Percentiles rank a stretch among this genome's conserved stretches.
Evolutionary conservation across 2,113 vertebrate species (phyloP).

Genomic region (Ia io): DNA sequence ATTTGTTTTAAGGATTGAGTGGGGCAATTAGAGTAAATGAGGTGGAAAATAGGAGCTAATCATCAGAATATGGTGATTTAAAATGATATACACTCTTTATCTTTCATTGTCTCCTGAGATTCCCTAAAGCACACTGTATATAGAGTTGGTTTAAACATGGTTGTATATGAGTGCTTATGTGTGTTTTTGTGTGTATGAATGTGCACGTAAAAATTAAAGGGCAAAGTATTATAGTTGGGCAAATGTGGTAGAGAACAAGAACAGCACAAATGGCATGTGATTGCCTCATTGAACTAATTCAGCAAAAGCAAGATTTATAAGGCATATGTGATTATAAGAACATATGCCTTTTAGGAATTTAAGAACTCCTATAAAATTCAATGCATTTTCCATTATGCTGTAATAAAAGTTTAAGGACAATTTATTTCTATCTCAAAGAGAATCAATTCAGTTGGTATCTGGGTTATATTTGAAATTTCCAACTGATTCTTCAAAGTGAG

Average conservation of each 20-base stretch:
- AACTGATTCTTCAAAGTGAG: neutral
- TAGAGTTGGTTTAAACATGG: neutral
- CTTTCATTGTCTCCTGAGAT: neutral
- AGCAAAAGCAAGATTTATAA: slow-evolving; percentile 55
- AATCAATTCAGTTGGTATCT: slow-evolving; percentile 30
- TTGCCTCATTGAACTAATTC: slow-evolving; percentile 45
- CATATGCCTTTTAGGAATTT: slow-evolving; percentile 22
- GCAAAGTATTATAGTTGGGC: neutral
- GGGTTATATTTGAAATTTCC: neutral
- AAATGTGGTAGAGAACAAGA: neutral
- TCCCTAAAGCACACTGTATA: neutral
- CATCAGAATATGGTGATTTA: neutral
- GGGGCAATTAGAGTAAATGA: neutral
- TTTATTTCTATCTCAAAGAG: slow-evolving; percentile 26
- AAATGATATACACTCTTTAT: neutral
- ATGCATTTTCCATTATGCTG: slow-evolving; percentile 48
- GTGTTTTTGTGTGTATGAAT: neutral
- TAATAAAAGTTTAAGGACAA: slow-evolving; percentile 58
- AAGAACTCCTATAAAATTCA: slow-evolving; percentile 24
- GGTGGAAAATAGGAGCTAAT: neutral
- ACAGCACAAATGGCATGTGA: slow-evolving; percentile 4
- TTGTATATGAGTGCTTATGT: neutral
- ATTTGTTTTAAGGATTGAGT: neutral
- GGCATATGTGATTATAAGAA: slow-evolving; percentile 42
- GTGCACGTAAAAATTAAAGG: neutral